These are phyloP conservation scores for Melanotaenia trifasciata DNA, from an alignment of 2,797 vertebrate species.

Conservation along the genomic window DNA sequence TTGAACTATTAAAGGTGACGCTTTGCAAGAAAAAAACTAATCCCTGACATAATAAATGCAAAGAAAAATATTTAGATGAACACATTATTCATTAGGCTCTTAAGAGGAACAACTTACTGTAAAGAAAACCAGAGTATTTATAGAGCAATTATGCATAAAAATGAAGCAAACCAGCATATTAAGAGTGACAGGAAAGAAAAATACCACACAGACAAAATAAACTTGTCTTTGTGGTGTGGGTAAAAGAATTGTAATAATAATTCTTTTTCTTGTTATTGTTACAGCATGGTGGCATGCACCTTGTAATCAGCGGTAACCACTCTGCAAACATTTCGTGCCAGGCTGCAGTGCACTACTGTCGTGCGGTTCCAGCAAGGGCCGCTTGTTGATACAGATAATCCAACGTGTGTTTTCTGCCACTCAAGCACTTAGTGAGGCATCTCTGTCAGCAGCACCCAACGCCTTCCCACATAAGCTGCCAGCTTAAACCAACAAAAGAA, in stretches of 20 bases:
- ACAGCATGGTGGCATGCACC: constrained; percentile 14
- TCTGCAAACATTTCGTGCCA: constrained; percentile 64
- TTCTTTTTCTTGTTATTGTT: constrained; percentile 22
- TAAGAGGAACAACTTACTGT: constrained; percentile 13
- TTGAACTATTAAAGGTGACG: constrained; percentile 35
- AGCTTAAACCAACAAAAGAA: constrained; percentile 84
- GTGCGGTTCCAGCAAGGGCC: constrained; percentile 46
- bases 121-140: constrained; percentile 18
- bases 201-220: constrained; percentile 41
- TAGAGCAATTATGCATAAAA: constrained; percentile 40
- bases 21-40: constrained; percentile 1
- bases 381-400: constrained; percentile 76
- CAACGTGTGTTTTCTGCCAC: constrained; percentile 69
- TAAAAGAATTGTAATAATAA: constrained; percentile 6
- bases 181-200: constrained; percentile 44
- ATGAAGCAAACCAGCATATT: constrained; percentile 56
- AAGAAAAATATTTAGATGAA: constrained; percentile 15
- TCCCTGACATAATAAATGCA: neutral
- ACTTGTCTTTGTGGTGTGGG: constrained; percentile 18
- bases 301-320: constrained; percentile 31
- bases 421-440: constrained; percentile 61
- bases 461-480: constrained; percentile 73
- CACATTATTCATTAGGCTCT: neutral
- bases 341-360: constrained; percentile 45
- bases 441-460: constrained; percentile 72